Percentiles rank a stretch among this genome's conserved stretches.
phyloP scores from a whole-genome alignment of 2,888 invertebrate species.

The Microdon myrmicae region DNA sequence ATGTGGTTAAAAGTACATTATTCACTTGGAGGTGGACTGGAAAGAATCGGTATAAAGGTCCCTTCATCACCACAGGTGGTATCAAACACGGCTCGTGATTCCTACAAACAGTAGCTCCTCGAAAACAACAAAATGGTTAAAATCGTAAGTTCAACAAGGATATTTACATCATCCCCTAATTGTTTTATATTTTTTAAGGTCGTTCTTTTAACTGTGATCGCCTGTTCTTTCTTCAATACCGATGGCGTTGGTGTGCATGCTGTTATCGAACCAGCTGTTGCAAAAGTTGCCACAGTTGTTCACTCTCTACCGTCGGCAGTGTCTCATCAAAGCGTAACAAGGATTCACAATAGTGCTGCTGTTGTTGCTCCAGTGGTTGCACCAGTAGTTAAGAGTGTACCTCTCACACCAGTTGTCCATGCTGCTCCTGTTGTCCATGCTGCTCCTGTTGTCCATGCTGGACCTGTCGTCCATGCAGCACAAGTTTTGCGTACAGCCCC shows the following conservation, averaged over 20 bases:
- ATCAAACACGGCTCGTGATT: no score
- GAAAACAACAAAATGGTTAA: constrained; percentile 13
- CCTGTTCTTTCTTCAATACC: constrained; percentile 19
- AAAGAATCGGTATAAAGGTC: constrained; percentile 36
- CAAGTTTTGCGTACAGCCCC: constrained; percentile 37
- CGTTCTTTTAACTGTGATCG: constrained; percentile 9
- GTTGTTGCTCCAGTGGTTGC: constrained; percentile 54
- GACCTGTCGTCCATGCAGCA: constrained; percentile 37
- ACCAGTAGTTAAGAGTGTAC: constrained; percentile 39
- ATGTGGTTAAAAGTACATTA: no score
- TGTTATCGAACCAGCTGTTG: constrained; percentile 1
- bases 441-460: background rate
- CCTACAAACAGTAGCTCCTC: no score
- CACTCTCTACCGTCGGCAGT: constrained; percentile 53
- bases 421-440: background rate
- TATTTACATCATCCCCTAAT: background rate
- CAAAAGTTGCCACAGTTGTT: constrained; percentile 44
- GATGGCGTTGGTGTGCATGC: background rate
- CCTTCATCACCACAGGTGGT: constrained; percentile 1
- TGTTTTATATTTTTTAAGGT: constrained; percentile 2
- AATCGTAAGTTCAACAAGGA: constrained; percentile 9
- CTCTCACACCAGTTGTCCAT: constrained; percentile 7
- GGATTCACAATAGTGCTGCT: no score
- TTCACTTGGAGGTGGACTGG: no score
- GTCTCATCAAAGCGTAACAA: constrained; percentile 29